phyloP scores from a whole-genome alignment of 2,888 invertebrate species.

The Loripinus fragilis region DNA sequence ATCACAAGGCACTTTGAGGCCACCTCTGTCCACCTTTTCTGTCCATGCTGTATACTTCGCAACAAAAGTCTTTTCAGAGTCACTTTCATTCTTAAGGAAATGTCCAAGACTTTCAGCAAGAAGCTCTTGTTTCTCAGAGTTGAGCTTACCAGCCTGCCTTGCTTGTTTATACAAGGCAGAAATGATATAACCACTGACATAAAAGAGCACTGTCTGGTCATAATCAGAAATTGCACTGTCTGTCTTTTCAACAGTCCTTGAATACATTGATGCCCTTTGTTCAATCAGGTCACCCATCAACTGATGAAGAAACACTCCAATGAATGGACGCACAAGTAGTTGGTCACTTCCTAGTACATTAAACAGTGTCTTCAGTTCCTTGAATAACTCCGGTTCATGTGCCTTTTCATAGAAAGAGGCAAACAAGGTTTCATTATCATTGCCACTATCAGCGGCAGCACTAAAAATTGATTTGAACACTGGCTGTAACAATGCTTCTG shows the following conservation, averaged over 20 bases:
- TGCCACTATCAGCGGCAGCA: too few species aligned
- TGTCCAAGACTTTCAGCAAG: too few species aligned
- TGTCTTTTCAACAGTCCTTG: background rate
- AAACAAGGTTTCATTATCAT: too few species aligned
- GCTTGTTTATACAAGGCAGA: background rate
- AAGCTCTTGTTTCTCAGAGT: too few species aligned
- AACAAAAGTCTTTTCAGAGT: background rate
- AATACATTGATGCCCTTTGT: background rate
- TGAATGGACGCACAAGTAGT: background rate
- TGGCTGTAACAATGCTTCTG: too few species aligned
- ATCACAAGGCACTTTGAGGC: constrained; percentile 14
- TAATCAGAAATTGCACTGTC: background rate
- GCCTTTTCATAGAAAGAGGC: too few species aligned
- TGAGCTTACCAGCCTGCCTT: too few species aligned
- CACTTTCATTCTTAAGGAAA: background rate
- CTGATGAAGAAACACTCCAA: background rate
- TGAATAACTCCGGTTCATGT: too few species aligned
- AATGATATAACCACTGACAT: background rate
- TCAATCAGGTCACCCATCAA: background rate
- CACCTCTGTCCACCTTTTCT: constrained; percentile 13
- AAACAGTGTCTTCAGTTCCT: too few species aligned
- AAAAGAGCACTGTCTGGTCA: background rate
- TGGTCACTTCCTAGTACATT: too few species aligned
- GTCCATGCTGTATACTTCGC: constrained; percentile 20
- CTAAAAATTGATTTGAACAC: too few species aligned